phyloP scores from a whole-genome alignment of 92 coral and sea anemone species.

The Phymanthus crucifer region DNA sequence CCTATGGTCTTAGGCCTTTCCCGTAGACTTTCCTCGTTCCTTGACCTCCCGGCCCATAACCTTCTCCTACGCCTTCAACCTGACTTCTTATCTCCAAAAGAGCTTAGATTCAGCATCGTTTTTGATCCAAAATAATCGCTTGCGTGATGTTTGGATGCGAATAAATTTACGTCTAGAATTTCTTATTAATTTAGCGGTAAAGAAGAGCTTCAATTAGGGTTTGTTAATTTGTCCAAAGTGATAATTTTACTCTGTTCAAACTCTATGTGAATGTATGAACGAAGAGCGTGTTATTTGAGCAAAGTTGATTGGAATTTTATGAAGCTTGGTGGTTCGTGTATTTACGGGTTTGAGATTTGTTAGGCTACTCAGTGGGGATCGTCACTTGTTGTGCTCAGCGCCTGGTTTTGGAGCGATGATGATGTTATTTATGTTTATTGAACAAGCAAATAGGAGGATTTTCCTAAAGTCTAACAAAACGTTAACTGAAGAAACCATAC shows the following conservation, averaged over 20 bases:
- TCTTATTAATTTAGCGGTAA: conserved; percentile 15
- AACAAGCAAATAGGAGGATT: too few species aligned
- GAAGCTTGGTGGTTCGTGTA: conserved; percentile 23
- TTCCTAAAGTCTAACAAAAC: too few species aligned
- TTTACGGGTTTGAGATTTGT: conserved; percentile 16
- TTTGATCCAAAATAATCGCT: not conserved
- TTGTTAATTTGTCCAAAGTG: conserved; percentile 15
- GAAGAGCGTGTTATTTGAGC: conserved; percentile 30
- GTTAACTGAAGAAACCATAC: too few species aligned
- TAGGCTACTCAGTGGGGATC: conserved; percentile 4
- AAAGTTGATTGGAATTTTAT: conserved; percentile 28
- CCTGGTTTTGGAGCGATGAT: not conserved
- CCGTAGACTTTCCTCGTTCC: not conserved
- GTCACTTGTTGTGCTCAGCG: not conserved
- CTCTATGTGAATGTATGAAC: conserved; percentile 1
- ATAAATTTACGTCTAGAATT: conserved; percentile 13
- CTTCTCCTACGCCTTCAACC: not conserved
- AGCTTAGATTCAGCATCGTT: not conserved
- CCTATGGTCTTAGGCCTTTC: not conserved
- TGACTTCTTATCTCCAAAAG: not conserved
- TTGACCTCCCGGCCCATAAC: not conserved
- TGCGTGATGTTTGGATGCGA: conserved; percentile 28
- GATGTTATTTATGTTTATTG: not conserved
- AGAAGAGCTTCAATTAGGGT: conserved; percentile 33
- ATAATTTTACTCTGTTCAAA: conserved; percentile 25